A percentile compares a stretch with the other conserved stretches of the same genome.
Conservation (phyloP, 2,113 vertebrate genomes). For the Pachyramphus minor region DNA sequence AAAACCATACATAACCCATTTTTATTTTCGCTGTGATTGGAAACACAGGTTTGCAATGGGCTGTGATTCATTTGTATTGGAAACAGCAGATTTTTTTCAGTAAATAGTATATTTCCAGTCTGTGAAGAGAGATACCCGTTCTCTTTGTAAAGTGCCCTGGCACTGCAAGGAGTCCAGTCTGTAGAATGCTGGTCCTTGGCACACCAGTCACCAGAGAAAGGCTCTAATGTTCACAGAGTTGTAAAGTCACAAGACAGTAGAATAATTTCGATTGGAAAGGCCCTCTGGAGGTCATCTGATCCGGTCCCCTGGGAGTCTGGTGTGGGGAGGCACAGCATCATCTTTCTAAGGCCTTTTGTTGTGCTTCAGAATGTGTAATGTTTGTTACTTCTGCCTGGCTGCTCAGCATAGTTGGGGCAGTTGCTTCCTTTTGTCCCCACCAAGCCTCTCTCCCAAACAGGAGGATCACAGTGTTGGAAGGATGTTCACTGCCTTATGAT, state of each 20-base stretch:
- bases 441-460: neutral
- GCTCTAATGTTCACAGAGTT: neutral
- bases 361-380: neutral
- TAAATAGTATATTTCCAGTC: neutral
- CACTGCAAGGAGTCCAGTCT: neutral
- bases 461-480: neutral
- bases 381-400: neutral
- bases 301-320: neutral
- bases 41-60: neutral
- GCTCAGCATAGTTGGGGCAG: neutral
- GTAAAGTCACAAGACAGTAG: neutral
- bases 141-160: neutral
- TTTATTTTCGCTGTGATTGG: neutral
- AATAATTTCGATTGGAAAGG: neutral
- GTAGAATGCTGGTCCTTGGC: neutral
- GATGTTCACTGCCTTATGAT: neutral
- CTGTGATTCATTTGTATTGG: neutral
- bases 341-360: neutral
- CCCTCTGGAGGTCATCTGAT: neutral
- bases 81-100: neutral
- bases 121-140: neutral
- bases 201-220: neutral
- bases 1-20: neutral
- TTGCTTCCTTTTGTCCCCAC: neutral
- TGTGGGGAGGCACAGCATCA: neutral